Evolutionary conservation across 2,888 invertebrate genomes (phyloP).

Genomic region (Gisinianus flammeolus): DNA sequence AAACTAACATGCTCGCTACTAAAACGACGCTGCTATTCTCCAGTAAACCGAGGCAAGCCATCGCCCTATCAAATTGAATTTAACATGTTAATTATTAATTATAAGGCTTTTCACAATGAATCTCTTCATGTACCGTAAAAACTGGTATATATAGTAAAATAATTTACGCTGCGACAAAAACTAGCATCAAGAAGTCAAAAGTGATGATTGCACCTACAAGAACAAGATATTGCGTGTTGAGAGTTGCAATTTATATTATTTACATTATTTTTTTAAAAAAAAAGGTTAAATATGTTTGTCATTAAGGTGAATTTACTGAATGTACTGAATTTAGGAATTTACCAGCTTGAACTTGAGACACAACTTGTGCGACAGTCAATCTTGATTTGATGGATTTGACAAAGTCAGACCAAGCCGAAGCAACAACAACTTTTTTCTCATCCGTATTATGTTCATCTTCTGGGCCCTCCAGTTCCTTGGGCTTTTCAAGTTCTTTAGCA

Average conservation of each 20-base stretch:
- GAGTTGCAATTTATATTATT: too few relatives aligned
- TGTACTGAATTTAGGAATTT: too few relatives aligned
- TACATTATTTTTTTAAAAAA: too few relatives aligned
- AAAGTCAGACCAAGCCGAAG: constrained; percentile 68
- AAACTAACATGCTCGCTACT: constrained; percentile 78
- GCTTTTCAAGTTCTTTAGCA: not conserved
- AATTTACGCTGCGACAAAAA: constrained; percentile 73
- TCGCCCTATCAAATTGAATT: constrained; percentile 71
- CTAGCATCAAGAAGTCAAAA: constrained; percentile 76
- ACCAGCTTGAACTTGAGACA: constrained; percentile 73
- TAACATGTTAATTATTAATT: too few relatives aligned
- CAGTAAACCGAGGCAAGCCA: constrained; percentile 75
- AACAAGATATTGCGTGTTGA: too few relatives aligned
- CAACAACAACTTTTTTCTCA: not conserved
- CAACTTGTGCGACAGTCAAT: constrained; percentile 74
- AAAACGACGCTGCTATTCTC: constrained; percentile 77
- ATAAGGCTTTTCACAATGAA: too few relatives aligned
- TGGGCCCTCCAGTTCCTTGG: not conserved
- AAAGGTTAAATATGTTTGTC: too few relatives aligned
- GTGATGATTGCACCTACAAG: constrained; percentile 73
- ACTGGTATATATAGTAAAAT: too few relatives aligned
- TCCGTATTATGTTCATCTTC: not conserved
- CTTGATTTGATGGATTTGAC: constrained; percentile 71
- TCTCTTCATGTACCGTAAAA: too few relatives aligned
- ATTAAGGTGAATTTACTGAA: too few relatives aligned